Evolutionary conservation across 2,888 invertebrate species (phyloP).

Genomic region (Colletes collaris): DNA sequence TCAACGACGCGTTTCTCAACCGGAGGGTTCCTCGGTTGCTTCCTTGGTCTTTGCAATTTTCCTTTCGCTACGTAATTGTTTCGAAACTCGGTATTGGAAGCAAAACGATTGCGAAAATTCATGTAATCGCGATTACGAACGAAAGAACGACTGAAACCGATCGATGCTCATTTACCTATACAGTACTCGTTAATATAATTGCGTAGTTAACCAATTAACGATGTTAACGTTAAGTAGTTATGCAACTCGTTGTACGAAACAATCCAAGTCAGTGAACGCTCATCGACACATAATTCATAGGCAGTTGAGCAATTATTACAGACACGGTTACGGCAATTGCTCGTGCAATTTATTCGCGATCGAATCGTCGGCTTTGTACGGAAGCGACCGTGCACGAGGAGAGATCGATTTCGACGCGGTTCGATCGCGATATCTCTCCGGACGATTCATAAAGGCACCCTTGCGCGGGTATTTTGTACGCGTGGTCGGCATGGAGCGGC

Average conservation of each 20-base stretch:
- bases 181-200: too few species aligned
- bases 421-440: conserved; percentile 65
- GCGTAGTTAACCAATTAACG: conserved; percentile 2
- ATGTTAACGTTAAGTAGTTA: conserved; percentile 15
- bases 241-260: conserved; percentile 14
- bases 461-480: conserved; percentile 50
- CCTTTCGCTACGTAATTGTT: too few species aligned
- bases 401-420: conserved; percentile 51
- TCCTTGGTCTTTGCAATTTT: too few species aligned
- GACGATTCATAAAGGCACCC: conserved; percentile 60
- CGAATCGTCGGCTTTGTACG: conserved; percentile 40
- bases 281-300: conserved; percentile 27
- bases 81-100: too few species aligned
- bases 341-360: conserved; percentile 36
- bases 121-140: neutral
- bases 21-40: too few species aligned
- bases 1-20: too few species aligned
- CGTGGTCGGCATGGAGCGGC: neutral
- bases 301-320: conserved; percentile 16
- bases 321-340: conserved; percentile 30
- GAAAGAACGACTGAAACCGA: too few species aligned
- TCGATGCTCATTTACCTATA: neutral
- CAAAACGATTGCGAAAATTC: too few species aligned
- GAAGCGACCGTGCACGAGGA: neutral
- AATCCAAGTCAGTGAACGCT: neutral